Conservation (phyloP, 2,888 invertebrate species). For the Agrotis clavis region DNA sequence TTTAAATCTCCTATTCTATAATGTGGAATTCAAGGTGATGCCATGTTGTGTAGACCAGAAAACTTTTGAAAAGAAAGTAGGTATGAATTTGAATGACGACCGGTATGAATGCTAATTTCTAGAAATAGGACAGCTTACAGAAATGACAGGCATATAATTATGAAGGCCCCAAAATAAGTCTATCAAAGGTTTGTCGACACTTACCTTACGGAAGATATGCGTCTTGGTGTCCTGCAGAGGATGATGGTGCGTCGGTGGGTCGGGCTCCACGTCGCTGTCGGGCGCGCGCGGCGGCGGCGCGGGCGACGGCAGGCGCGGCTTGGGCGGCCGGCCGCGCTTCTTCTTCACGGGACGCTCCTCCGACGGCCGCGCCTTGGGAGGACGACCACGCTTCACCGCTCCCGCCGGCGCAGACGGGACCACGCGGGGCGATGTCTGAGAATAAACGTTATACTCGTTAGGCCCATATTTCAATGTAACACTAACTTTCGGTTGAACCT, state of each 20-base stretch:
- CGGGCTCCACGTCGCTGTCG: slow-evolving; percentile 78
- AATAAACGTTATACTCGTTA: neutral
- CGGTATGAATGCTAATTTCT: too few species aligned
- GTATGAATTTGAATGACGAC: too few species aligned
- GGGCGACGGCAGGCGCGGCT: slow-evolving; percentile 68
- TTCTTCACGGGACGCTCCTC: slow-evolving; percentile 85
- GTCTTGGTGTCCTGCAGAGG: slow-evolving; percentile 82
- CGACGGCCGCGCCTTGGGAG: slow-evolving; percentile 84
- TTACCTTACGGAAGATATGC: slow-evolving; percentile 85
- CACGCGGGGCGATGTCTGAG: slow-evolving; percentile 77
- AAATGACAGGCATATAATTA: neutral
- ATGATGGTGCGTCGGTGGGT: slow-evolving; percentile 77
- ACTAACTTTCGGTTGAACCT: too few species aligned
- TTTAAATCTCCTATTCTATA: neutral
- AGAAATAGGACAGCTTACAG: neutral
- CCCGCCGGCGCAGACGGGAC: slow-evolving; percentile 61
- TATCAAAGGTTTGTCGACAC: slow-evolving; percentile 4
- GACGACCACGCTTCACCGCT: slow-evolving; percentile 88
- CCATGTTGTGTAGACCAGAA: neutral
- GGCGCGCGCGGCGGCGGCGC: slow-evolving; percentile 65
- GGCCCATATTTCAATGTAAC: too few species aligned
- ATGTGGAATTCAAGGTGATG: neutral
- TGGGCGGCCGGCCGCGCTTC: slow-evolving; percentile 85
- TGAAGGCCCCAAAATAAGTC: neutral
- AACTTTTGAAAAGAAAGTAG: neutral